Conservation (phyloP, 2,888 invertebrate genomes). For the Cactoblastis cactorum region DNA sequence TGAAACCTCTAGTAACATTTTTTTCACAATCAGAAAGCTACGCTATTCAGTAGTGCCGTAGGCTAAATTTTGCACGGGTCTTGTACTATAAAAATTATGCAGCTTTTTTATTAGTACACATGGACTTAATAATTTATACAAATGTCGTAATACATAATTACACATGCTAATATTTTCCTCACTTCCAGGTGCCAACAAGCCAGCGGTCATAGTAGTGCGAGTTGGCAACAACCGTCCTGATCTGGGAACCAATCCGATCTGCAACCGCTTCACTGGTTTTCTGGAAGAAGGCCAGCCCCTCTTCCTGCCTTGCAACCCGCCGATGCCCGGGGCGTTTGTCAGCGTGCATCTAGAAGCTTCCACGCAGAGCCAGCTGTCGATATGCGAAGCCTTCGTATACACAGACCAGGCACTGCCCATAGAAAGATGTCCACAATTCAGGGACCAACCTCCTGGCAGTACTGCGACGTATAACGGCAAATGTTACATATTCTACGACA, state of each 20-base stretch:
- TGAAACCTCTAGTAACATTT: no score
- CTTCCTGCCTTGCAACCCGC: conserved; percentile 95
- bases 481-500: conserved; percentile 95
- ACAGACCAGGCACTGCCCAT: conserved; percentile 94
- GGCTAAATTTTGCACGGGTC: no score
- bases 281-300: conserved; percentile 94
- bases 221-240: conserved; percentile 96
- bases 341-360: conserved; percentile 92
- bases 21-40: no score
- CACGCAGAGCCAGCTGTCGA: conserved; percentile 87
- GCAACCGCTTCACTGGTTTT: conserved; percentile 92
- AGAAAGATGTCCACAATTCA: conserved; percentile 94
- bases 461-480: conserved; percentile 96
- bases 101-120: no score
- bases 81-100: no score
- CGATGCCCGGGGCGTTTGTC: conserved; percentile 96
- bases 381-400: conserved; percentile 96
- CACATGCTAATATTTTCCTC: not conserved
- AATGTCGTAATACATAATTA: not conserved
- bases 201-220: conserved; percentile 92
- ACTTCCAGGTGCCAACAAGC: conserved; percentile 83
- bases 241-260: conserved; percentile 93
- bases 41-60: no score
- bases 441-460: conserved; percentile 95
- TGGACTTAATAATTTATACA: no score